Conservation (phyloP, 2,797 vertebrate species). For the Coluber constrictor region DNA sequence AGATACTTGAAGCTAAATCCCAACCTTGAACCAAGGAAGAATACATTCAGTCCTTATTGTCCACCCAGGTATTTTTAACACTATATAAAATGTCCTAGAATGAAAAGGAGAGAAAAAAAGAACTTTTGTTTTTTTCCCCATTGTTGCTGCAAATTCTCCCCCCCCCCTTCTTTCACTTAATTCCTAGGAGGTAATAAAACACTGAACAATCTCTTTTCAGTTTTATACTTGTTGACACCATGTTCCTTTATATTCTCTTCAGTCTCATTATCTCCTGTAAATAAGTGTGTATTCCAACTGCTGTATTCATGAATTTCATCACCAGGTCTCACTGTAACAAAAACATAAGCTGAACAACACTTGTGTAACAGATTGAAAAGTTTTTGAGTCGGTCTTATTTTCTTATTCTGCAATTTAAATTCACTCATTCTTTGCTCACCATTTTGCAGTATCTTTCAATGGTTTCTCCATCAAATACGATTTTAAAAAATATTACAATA, state of each 20-base stretch:
- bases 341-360: background rate
- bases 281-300: background rate
- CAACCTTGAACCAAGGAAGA: background rate
- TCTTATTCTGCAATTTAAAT: background rate
- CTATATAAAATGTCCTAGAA: background rate
- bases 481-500: background rate
- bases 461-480: background rate
- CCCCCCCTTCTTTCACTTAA: background rate
- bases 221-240: constrained; percentile 13
- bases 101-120: background rate
- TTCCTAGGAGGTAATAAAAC: constrained; percentile 12
- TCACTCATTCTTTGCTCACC: constrained; percentile 4
- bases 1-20: background rate
- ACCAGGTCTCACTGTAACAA: constrained; percentile 2
- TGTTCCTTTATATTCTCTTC: constrained; percentile 7
- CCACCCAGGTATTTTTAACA: background rate
- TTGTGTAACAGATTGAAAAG: background rate
- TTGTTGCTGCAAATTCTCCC: constrained; percentile 24
- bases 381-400: background rate
- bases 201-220: constrained; percentile 9
- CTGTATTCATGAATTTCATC: constrained; percentile 20
- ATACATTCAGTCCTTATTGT: background rate
- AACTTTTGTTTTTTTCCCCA: constrained; percentile 8
- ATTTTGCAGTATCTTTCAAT: constrained; percentile 8
- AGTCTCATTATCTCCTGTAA: constrained; percentile 25